phyloP scores from a whole-genome alignment of 2,888 invertebrate species.

The Melieria omissa region DNA sequence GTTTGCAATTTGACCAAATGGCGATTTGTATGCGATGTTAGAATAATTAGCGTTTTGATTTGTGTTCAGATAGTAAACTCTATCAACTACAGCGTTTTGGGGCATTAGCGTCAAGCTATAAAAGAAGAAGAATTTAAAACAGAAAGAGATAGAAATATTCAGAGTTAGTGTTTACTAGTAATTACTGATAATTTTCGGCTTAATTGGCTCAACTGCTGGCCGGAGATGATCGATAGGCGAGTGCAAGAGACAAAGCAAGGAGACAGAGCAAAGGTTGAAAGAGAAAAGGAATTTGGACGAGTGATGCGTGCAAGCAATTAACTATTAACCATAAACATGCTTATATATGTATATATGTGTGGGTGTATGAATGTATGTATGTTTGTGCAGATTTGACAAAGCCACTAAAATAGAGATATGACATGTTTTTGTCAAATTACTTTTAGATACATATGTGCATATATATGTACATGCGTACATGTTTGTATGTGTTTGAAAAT shows the following conservation, averaged over 20 bases:
- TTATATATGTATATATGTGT: background rate
- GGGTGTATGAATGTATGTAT: background rate
- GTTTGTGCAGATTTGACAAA: background rate
- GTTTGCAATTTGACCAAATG: background rate
- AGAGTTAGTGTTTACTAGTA: conserved; percentile 30
- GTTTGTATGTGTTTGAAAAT: background rate
- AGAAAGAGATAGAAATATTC: conserved; percentile 25
- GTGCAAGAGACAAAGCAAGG: background rate
- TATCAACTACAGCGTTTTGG: conserved; percentile 22
- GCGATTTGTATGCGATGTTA: background rate
- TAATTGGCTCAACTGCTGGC: background rate
- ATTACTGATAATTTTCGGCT: conserved; percentile 1
- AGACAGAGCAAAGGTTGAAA: background rate
- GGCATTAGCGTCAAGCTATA: conserved; percentile 34
- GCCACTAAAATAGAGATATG: too few relatives aligned
- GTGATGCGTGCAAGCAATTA: background rate
- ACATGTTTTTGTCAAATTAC: background rate
- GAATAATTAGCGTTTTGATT: conserved; percentile 3
- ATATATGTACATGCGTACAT: background rate
- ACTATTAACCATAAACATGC: background rate
- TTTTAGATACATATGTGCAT: background rate
- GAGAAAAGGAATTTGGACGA: background rate
- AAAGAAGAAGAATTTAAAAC: conserved; percentile 31
- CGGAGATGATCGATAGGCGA: background rate
- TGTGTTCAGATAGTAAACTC: conserved; percentile 18